phyloP scores from a whole-genome alignment of 2,888 invertebrate genomes.

The Nomada fabriciana region DNA sequence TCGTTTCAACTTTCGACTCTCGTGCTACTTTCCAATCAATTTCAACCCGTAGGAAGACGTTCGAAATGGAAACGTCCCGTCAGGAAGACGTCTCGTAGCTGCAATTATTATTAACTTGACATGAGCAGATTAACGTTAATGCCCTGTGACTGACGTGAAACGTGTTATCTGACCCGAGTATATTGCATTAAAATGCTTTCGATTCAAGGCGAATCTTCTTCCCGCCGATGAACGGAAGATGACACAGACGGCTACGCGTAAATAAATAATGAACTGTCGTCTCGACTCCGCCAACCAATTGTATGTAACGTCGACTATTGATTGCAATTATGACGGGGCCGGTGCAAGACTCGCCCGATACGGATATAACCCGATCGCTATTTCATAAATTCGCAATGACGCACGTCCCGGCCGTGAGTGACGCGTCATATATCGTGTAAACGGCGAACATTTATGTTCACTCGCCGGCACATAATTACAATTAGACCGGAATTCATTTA shows the following conservation, averaged over 20 bases:
- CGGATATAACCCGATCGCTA: constrained; percentile 66
- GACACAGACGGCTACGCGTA: constrained; percentile 20
- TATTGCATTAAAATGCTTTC: constrained; percentile 1
- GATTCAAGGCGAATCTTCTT: background rate
- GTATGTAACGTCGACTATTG: constrained; percentile 64
- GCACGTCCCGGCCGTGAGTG: constrained; percentile 61
- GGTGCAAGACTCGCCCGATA: constrained; percentile 55
- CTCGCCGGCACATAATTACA: constrained; percentile 72
- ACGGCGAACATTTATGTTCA: constrained; percentile 71
- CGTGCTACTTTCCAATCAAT: no score
- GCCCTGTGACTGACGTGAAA: background rate
- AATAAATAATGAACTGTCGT: constrained; percentile 66
- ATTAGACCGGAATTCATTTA: constrained; percentile 76
- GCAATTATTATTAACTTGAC: constrained; percentile 4
- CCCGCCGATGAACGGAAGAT: constrained; percentile 38
- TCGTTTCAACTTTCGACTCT: background rate
- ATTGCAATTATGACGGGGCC: constrained; percentile 64
- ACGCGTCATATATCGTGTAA: constrained; percentile 73
- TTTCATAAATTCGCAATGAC: constrained; percentile 74
- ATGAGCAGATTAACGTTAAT: constrained; percentile 8
- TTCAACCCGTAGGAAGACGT: background rate
- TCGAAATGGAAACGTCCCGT: no score
- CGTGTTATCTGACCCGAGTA: background rate
- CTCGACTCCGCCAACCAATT: constrained; percentile 62
- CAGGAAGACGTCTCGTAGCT: background rate